phyloP scores from a whole-genome alignment of 1,140 invertebrate genomes.

The Rhagoletis zephyria region DNA sequence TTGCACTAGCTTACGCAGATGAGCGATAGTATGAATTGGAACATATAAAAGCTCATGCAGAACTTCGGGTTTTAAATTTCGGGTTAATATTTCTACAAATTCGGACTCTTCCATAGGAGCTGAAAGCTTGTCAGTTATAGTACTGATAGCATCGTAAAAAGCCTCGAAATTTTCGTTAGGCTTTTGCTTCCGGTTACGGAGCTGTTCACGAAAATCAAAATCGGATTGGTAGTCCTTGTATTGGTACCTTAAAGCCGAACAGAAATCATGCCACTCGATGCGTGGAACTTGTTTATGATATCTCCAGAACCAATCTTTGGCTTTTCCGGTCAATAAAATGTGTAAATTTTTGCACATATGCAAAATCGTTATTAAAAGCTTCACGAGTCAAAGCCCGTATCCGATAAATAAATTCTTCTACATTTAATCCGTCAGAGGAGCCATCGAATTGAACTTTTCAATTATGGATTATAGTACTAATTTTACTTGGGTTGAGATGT shows the following conservation, averaged over 20 bases:
- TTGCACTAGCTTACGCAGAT: background rate
- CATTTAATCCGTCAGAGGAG: constrained; percentile 1
- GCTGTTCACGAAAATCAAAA: constrained; percentile 41
- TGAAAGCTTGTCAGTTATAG: constrained; percentile 4
- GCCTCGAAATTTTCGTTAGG: constrained; percentile 37
- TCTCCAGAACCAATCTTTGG: constrained; percentile 35
- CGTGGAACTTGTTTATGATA: constrained; percentile 45
- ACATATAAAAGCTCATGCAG: too few relatives aligned
- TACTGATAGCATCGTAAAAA: constrained; percentile 27
- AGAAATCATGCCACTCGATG: constrained; percentile 51
- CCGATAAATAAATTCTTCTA: constrained; percentile 45
- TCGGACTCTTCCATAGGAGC: constrained; percentile 18
- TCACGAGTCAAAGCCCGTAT: background rate
- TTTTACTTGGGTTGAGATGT: background rate
- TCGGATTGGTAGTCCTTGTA: constrained; percentile 37
- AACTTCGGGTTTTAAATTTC: constrained; percentile 27
- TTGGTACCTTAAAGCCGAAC: constrained; percentile 25
- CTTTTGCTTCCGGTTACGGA: constrained; percentile 43
- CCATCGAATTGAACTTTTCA: constrained; percentile 28
- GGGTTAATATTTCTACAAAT: too few relatives aligned
- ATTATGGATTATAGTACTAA: background rate
- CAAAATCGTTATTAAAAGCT: constrained; percentile 50
- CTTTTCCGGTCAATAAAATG: constrained; percentile 18
- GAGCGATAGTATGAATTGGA: background rate
- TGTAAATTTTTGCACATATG: constrained; percentile 38